These are phyloP conservation scores for Noctua janthina DNA, from an alignment of 2,888 invertebrate genomes.

Conservation along the genomic window DNA sequence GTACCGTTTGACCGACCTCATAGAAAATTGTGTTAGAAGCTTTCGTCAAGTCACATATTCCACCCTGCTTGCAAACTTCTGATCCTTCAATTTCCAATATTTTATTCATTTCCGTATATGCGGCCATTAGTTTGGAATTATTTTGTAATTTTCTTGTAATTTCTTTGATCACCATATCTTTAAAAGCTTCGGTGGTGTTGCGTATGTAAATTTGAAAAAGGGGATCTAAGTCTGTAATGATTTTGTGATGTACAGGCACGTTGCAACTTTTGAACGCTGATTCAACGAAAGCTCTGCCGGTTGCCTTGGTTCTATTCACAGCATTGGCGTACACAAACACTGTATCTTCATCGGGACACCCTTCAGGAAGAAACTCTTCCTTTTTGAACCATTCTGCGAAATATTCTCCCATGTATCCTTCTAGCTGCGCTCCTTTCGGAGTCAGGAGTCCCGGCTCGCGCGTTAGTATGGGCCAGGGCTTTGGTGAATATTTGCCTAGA, in stretches of 20 bases:
- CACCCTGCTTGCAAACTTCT: conserved; percentile 47
- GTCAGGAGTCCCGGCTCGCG: conserved; percentile 43
- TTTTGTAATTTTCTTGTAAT: conserved; percentile 29
- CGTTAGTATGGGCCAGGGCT: conserved; percentile 36
- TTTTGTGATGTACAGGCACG: conserved; percentile 29
- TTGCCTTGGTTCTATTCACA: conserved; percentile 27
- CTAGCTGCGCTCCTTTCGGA: conserved; percentile 42
- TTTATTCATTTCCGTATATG: conserved; percentile 41
- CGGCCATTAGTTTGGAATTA: conserved; percentile 30
- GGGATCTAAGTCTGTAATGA: conserved; percentile 25
- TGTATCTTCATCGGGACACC: conserved; percentile 46
- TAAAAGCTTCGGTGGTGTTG: conserved; percentile 38
- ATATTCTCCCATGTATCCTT: conserved; percentile 57
- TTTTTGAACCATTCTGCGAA: conserved; percentile 56
- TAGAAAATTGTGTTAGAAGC: conserved; percentile 22
- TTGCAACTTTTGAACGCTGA: conserved; percentile 40
- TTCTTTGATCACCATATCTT: conserved; percentile 29
- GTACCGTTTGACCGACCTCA: conserved; percentile 15
- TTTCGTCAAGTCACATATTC: conserved; percentile 56
- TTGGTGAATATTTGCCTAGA: conserved; percentile 28
- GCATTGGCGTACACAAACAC: conserved; percentile 46
- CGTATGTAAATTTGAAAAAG: conserved; percentile 33
- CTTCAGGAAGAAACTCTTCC: conserved; percentile 40
- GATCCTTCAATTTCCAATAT: conserved; percentile 55
- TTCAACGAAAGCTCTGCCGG: conserved; percentile 43